A percentile compares a stretch with the other conserved stretches of the same genome.
Evolutionary conservation across 2,888 invertebrate species (phyloP).

Genomic region (Aphidoletes aphidimyza): DNA sequence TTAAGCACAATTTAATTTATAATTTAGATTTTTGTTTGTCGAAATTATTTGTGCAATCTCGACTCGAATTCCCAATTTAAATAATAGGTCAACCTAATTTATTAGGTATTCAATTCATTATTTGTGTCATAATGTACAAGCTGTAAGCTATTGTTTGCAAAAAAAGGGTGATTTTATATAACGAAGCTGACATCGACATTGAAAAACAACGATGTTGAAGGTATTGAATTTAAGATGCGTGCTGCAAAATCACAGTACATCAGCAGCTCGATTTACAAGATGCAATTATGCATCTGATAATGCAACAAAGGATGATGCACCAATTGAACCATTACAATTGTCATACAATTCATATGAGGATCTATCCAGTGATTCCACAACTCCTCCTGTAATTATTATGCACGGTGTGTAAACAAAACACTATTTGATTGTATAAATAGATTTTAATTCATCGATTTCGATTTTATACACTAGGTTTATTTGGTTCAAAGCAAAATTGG

Average conservation of each 20-base stretch:
- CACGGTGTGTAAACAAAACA: conserved; percentile 73
- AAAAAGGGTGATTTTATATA: conserved; percentile 9
- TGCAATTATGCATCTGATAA: background rate
- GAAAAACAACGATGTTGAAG: background rate
- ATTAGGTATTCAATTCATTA: background rate
- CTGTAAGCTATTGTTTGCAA: background rate
- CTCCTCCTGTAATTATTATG: conserved; percentile 78
- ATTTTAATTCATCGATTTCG: too few species aligned
- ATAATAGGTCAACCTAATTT: too few species aligned
- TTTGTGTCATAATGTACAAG: background rate
- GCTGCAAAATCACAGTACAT: background rate
- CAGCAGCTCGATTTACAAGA: background rate
- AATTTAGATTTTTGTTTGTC: too few species aligned
- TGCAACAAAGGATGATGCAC: background rate
- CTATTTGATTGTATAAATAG: background rate
- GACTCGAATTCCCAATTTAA: too few species aligned
- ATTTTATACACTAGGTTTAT: conserved; percentile 67
- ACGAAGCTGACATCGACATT: background rate
- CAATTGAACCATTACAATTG: conserved; percentile 70
- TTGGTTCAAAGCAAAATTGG: conserved; percentile 91
- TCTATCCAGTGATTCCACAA: conserved; percentile 60
- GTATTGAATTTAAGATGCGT: background rate
- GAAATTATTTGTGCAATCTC: too few species aligned
- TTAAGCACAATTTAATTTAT: too few species aligned
- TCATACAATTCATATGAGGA: conserved; percentile 76